Evolutionary conservation across 2,888 invertebrate genomes (phyloP), one percentile per base, ranked within the genome.

Genomic region (Clunio marinus): DNA sequence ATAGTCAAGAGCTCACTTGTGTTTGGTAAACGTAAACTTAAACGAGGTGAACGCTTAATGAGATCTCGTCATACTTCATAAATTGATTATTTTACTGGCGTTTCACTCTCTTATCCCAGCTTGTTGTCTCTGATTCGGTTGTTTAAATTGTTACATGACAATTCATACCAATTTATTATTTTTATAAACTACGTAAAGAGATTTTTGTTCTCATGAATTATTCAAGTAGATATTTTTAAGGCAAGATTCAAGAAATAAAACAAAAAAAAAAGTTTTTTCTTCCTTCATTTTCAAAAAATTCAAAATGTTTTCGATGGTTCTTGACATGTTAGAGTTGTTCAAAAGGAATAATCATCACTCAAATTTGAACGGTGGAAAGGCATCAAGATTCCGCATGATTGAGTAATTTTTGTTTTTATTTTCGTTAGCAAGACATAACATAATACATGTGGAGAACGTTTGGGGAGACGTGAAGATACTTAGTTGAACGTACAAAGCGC

Each of bases 111-210:
- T 24, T 57, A 24, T 25, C 25, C 24, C 41, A 41, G n/a, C n/a
- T n/a, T n/a, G n/a, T n/a, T n/a, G n/a, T 1, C n/a, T 20, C 24
- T 55, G 20, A 22, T 59, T 59, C 32, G 28, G 59, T 59, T 60
- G 60, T 60, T 60, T 60, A 37, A 60, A 37, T 60, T 24, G 25
- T 37, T 60, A 37, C 60, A 60, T 41, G 60, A 60, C 60, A 60
- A 60, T 41, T 37, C 17, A n/a, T 32, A 32, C 28, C 55, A 58
- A 24, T n/a, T n/a, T n/a, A n/a, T 15, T 22, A 51, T 51, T 22
- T 51, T n/a, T 22, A 17, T 58, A 32, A 58, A 22, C 17, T 17
- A 10, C 46, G 10, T 22, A 10, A 10, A 10, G 20, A 58, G 58
- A 58, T n/a, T 24, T 58, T 32, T 17, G 15, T 46, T 58, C 58